Base-by-base conservation (phyloP, 2,113 vertebrate species). In the Halichoeres trimaculatus region DNA sequence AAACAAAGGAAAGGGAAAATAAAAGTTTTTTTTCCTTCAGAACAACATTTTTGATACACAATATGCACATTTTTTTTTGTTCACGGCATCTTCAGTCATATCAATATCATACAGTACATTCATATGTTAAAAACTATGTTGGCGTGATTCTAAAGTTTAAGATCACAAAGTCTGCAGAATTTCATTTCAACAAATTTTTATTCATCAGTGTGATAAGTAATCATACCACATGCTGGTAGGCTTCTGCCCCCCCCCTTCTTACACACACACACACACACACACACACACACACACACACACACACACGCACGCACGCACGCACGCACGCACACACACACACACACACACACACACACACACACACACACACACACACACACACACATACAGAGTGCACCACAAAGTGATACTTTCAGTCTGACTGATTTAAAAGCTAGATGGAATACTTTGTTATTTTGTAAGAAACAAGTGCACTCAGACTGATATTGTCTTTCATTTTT, bases 371-470 rank as follows among this genome's bases (percentile, higher is more conserved):
- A 17, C 10, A 24, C 35, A 40, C 30, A 48, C 30, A 30, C 30
- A 30, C 30, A 30, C 30, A 30, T 10, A 23, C 35, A 40, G 22
- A 48, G 6, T 30, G 30, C 30, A 30, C 3, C 16, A 36, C 14
- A 47, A 11, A 70, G 16, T 17, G 70, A 60, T 76, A 87, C 79
- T 92, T 89, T 91, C 89, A 89, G 57, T 91, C 66, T 91, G 88
- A 88, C 77, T 90, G 66, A 79, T 81, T 3, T n/a, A 10, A 64
- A 64, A 60, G 10, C n/a, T 76, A 16, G 19, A 53, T 86, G 89
- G 90, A 91, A 92, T 83, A 80, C 78, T 81, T 80, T n/a, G n/a
- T n/a, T 71, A 76, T 80, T 85, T 88, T 88, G 79, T 85, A 78
- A 91, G 80, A 79, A 91, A 70, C 70, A 61, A 77, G 19, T 9